A percentile compares a stretch with the other conserved stretches of the same genome.
phyloP scores from a whole-genome alignment of 2,113 vertebrate species.

The Ia io region DNA sequence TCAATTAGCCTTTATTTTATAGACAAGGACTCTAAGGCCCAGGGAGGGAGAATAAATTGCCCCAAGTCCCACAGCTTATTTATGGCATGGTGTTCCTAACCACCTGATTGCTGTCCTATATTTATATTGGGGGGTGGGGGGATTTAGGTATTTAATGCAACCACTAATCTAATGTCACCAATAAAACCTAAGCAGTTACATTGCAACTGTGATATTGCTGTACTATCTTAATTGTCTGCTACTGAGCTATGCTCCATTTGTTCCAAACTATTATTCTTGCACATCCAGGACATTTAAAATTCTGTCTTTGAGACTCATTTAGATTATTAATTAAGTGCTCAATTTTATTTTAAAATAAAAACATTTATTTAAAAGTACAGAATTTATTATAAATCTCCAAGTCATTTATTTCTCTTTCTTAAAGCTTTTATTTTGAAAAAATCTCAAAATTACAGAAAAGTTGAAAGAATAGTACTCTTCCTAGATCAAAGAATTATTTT shows the following conservation, averaged over 20 bases:
- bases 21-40: background rate
- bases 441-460: background rate
- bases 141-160: too few relatives aligned
- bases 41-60: background rate
- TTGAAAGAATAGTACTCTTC: background rate
- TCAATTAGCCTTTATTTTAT: background rate
- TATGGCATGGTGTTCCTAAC: background rate
- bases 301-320: background rate
- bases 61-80: background rate
- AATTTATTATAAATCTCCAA: background rate
- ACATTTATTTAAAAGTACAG: background rate
- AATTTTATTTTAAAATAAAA: background rate
- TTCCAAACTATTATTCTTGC: background rate
- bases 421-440: conserved; percentile 18
- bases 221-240: background rate
- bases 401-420: background rate
- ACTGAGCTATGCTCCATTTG: background rate
- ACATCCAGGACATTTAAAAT: background rate
- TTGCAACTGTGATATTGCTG: background rate
- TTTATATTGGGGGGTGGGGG: too few relatives aligned
- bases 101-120: background rate
- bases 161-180: too few relatives aligned
- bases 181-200: too few relatives aligned
- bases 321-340: background rate
- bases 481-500: background rate